Percentiles rank a stretch among this genome's conserved stretches.
phyloP scores from a whole-genome alignment of 2,113 vertebrate genomes.

The Gallinago jamesoni region DNA sequence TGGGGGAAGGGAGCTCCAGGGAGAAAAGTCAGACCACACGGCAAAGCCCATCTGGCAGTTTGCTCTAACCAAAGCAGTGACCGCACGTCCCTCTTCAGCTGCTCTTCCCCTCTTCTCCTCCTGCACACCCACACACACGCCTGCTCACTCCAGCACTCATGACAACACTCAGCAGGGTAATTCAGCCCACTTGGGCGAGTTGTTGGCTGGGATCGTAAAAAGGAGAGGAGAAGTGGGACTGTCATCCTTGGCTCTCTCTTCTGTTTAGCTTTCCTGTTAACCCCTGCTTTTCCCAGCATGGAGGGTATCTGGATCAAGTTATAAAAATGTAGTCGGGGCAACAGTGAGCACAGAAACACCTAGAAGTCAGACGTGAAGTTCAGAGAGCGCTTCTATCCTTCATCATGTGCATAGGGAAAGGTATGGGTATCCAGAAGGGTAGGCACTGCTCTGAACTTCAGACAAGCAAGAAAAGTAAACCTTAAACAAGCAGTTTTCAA shows the following conservation, averaged over 20 bases:
- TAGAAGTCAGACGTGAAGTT: background rate
- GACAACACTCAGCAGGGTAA: background rate
- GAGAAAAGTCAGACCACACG: background rate
- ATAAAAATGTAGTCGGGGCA: background rate
- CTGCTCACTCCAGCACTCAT: background rate
- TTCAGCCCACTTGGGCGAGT: background rate
- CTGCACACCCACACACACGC: background rate
- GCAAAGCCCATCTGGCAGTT: slow-evolving; percentile 22
- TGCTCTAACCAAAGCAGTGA: background rate
- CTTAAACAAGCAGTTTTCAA: background rate
- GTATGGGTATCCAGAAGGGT: background rate
- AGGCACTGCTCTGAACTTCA: background rate
- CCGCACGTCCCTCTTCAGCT: background rate
- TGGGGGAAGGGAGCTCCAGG: background rate
- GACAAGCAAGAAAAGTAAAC: background rate
- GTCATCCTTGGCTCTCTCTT: background rate
- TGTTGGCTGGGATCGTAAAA: background rate
- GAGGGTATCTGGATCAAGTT: background rate
- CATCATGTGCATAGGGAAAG: background rate
- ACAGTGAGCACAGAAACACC: background rate
- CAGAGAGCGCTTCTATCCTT: background rate
- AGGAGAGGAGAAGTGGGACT: background rate
- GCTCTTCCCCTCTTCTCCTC: background rate
- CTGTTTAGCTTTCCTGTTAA: slow-evolving; percentile 27
- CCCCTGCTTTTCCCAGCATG: background rate